These are phyloP conservation scores for Spheniscus humboldti DNA, from an alignment of 2,797 vertebrate species.

Conservation along the genomic window DNA sequence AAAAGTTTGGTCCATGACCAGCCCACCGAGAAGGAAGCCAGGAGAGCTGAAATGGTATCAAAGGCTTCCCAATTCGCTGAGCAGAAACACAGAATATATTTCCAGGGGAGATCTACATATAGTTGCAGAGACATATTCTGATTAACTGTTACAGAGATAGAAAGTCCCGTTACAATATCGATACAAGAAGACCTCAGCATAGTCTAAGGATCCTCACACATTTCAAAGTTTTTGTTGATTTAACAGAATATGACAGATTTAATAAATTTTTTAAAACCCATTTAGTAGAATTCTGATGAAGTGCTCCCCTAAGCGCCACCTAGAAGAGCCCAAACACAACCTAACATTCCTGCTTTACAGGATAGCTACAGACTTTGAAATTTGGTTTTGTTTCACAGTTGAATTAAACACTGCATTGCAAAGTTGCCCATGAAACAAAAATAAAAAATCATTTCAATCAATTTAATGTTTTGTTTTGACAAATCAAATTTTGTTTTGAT, in stretches of 20 bases:
- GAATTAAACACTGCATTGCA: conserved; percentile 18
- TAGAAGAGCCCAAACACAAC: background rate
- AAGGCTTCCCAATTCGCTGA: background rate
- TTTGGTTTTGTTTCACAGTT: conserved; percentile 28
- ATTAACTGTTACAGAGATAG: background rate
- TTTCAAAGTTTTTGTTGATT: background rate
- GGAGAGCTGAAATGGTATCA: background rate
- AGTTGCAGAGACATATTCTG: background rate
- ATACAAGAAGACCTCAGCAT: background rate
- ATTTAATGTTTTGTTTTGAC: conserved; percentile 48
- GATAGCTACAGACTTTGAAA: background rate
- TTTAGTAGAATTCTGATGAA: background rate
- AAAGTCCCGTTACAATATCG: background rate
- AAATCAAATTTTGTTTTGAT: conserved; percentile 64
- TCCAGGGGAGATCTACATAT: background rate
- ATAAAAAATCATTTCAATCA: conserved; percentile 42
- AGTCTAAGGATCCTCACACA: background rate
- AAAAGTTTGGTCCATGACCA: background rate
- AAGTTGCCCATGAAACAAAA: conserved; percentile 43
- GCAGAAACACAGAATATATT: background rate
- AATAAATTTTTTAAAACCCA: background rate
- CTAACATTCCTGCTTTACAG: background rate
- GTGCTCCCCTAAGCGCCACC: background rate
- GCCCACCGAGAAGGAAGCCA: background rate
- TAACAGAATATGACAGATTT: background rate